These are phyloP conservation scores for Teleopsis dalmanni DNA, from an alignment of 1,140 invertebrate species.

Conservation along the genomic window DNA sequence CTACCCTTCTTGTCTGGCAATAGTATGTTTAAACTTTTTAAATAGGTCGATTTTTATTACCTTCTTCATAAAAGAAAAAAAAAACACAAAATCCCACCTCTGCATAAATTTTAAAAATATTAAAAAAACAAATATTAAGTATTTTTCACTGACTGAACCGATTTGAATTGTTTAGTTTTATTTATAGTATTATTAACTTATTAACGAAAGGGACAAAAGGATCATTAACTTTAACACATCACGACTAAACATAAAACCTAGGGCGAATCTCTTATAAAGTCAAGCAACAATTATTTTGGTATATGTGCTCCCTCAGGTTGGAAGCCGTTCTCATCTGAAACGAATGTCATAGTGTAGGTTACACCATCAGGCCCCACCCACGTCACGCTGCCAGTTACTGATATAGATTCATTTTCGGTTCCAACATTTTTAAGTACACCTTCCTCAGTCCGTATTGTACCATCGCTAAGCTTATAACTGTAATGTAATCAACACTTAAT, in stretches of 20 bases:
- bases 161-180: too few relatives aligned
- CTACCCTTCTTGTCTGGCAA: too few relatives aligned
- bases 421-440: slow-evolving; percentile 51
- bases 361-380: slow-evolving; percentile 61
- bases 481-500: slow-evolving; percentile 14
- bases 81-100: neutral
- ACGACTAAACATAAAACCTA: too few relatives aligned
- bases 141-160: slow-evolving; percentile 9
- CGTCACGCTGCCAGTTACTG: slow-evolving; percentile 52
- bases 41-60: too few relatives aligned
- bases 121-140: too few relatives aligned
- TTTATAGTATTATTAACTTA: too few relatives aligned
- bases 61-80: neutral
- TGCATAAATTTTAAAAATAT: too few relatives aligned
- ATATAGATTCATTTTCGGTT: slow-evolving; percentile 53
- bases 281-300: slow-evolving; percentile 40
- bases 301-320: slow-evolving; percentile 61
- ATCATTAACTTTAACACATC: too few relatives aligned
- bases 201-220: too few relatives aligned
- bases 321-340: slow-evolving; percentile 73
- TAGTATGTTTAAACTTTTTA: too few relatives aligned
- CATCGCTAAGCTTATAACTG: slow-evolving; percentile 56
- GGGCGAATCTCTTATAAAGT: too few relatives aligned
- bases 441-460: slow-evolving; percentile 49
- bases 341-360: slow-evolving; percentile 60